Evolutionary conservation across 2,888 invertebrate genomes (phyloP).

Genomic region (Operophtera brumata): DNA sequence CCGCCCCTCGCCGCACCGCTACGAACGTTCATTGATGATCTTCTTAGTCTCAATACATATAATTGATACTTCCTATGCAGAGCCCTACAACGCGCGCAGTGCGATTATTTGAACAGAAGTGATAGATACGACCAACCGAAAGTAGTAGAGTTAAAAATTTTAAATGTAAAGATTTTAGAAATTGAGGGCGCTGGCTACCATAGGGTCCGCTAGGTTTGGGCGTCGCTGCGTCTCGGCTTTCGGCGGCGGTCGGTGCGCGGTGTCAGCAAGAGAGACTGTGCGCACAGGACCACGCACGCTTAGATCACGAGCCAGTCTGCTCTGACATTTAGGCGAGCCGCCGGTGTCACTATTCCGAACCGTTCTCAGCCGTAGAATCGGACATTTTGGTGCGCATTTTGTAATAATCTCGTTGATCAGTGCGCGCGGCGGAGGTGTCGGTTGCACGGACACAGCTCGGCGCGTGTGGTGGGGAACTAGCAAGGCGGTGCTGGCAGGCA

Average conservation of each 20-base stretch:
- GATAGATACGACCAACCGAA: background rate
- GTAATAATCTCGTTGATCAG: conserved; percentile 35
- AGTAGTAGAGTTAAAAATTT: conserved; percentile 3
- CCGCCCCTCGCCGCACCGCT: conserved; percentile 66
- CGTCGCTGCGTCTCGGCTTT: conserved; percentile 78
- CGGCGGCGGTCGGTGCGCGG: conserved; percentile 67
- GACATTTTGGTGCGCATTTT: conserved; percentile 65
- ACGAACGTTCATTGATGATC: conserved; percentile 77
- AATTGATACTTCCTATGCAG: conserved; percentile 56
- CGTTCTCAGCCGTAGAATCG: conserved; percentile 52
- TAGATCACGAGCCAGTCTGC: conserved; percentile 75
- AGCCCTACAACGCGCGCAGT: conserved; percentile 31
- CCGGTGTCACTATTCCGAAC: conserved; percentile 66
- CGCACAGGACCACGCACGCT: conserved; percentile 75
- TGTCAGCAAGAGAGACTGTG: conserved; percentile 61
- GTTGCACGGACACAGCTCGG: conserved; percentile 9
- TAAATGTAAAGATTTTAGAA: conserved; percentile 26
- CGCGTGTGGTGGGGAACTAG: conserved; percentile 20
- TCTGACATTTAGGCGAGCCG: conserved; percentile 73
- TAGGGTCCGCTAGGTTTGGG: conserved; percentile 71
- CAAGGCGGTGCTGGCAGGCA: conserved; percentile 21
- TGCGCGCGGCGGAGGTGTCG: conserved; percentile 27
- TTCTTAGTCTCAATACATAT: conserved; percentile 70
- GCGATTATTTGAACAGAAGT: conserved; percentile 16
- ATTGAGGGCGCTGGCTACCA: conserved; percentile 66